Conservation (phyloP, 2,113 vertebrate species). For the Zingel zingel region DNA sequence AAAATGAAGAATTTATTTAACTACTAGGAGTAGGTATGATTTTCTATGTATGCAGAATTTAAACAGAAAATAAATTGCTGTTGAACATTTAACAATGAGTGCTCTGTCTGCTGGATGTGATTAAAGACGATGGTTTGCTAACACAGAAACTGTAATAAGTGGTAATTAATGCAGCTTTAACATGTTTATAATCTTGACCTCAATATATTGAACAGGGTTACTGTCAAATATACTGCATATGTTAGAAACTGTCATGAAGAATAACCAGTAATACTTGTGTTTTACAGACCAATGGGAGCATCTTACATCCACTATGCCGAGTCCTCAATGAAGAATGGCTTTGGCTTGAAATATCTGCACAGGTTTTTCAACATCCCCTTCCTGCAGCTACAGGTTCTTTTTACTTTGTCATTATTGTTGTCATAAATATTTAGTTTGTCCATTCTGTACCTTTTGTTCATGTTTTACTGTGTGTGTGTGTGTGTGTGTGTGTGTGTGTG, state of each 20-base stretch:
- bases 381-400: slow-evolving; percentile 95
- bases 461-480: too few relatives aligned
- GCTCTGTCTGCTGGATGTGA: neutral
- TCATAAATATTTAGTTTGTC: neutral
- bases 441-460: neutral
- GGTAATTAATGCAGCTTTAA: neutral
- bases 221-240: neutral
- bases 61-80: too few relatives aligned
- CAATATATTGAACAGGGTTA: too few relatives aligned
- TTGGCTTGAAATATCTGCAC: slow-evolving; percentile 97
- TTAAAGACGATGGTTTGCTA: neutral
- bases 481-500: too few relatives aligned
- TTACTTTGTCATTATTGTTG: neutral
- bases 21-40: too few relatives aligned
- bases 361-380: slow-evolving; percentile 99
- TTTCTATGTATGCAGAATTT: too few relatives aligned
- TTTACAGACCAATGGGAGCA: slow-evolving; percentile 90
- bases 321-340: slow-evolving; percentile 99
- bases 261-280: neutral
- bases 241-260: neutral
- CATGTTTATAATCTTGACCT: neutral
- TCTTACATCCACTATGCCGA: slow-evolving; percentile 98
- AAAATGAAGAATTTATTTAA: too few relatives aligned
- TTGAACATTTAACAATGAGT: neutral
- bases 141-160: neutral